phyloP scores from a whole-genome alignment of 2,113 vertebrate genomes.

The Hipposideros armiger region DNA sequence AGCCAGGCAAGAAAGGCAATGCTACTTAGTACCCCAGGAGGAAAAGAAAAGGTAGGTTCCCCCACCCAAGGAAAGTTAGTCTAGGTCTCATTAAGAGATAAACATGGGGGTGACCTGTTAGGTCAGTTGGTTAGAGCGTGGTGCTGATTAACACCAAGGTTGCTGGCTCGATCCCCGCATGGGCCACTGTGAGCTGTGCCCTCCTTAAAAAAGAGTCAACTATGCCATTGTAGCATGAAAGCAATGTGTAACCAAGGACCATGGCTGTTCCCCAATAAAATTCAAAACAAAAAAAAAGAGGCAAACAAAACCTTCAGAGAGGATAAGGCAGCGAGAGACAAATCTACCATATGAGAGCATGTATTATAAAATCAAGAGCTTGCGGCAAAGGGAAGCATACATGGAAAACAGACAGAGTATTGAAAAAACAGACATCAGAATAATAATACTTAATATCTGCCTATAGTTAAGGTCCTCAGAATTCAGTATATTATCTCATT shows the following conservation, averaged over 20 bases:
- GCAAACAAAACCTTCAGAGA: neutral
- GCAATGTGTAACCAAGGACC: too few species aligned
- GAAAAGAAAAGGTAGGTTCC: neutral
- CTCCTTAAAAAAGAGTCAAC: too few species aligned
- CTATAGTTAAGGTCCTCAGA: neutral
- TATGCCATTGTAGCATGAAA: too few species aligned
- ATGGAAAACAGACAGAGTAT: neutral
- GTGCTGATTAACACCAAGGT: too few species aligned
- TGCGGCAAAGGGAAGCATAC: neutral
- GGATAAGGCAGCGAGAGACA: neutral
- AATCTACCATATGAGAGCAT: neutral
- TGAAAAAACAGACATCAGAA: neutral
- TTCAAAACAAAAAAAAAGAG: too few species aligned
- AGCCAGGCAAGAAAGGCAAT: neutral
- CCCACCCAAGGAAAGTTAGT: neutral
- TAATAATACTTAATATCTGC: neutral
- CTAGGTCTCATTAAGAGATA: neutral
- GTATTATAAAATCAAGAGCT: neutral
- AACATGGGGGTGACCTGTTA: neutral
- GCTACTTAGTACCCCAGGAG: neutral
- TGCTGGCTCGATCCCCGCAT: too few species aligned
- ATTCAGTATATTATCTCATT: neutral
- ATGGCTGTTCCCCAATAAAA: too few species aligned
- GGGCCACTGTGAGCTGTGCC: too few species aligned
- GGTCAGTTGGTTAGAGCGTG: too few species aligned